These are phyloP conservation scores for Cepaea nemoralis DNA, from an alignment of 1,140 invertebrate species.

Conservation along the genomic window DNA sequence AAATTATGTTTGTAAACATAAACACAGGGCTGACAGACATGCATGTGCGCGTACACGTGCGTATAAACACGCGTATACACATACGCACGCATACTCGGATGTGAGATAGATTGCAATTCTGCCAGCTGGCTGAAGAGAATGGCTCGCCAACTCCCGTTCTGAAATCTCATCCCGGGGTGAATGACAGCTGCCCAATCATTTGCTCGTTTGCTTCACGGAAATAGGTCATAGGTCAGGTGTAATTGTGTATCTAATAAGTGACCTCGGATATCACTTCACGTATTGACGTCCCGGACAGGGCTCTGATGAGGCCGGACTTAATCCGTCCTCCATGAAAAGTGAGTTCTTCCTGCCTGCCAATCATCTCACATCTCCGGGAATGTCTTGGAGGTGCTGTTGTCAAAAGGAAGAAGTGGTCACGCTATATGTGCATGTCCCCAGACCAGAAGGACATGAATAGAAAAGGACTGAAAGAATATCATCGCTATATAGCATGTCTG, in stretches of 20 bases:
- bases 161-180: not conserved
- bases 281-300: not conserved
- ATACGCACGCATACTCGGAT: too few species aligned
- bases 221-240: slow-evolving; percentile 17
- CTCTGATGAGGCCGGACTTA: not conserved
- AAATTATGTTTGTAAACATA: too few species aligned
- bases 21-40: too few species aligned
- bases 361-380: not conserved
- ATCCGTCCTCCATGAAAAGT: not conserved
- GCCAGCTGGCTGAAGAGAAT: too few species aligned
- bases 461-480: too few species aligned
- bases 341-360: slow-evolving; percentile 5
- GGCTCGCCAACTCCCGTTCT: not conserved
- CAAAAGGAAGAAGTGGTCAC: too few species aligned
- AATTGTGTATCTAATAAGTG: slow-evolving; percentile 14
- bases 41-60: too few species aligned
- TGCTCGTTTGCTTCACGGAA: not conserved
- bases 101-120: too few species aligned
- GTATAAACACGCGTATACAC: too few species aligned
- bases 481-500: too few species aligned
- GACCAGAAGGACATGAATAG: too few species aligned
- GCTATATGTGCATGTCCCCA: too few species aligned
- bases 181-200: slow-evolving; percentile 9
- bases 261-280: not conserved
- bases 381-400: not conserved